Evolutionary conservation across 2,888 invertebrate genomes (phyloP), one percentile per base, ranked within the genome.

Genomic region (Microctonus hyperodae): DNA sequence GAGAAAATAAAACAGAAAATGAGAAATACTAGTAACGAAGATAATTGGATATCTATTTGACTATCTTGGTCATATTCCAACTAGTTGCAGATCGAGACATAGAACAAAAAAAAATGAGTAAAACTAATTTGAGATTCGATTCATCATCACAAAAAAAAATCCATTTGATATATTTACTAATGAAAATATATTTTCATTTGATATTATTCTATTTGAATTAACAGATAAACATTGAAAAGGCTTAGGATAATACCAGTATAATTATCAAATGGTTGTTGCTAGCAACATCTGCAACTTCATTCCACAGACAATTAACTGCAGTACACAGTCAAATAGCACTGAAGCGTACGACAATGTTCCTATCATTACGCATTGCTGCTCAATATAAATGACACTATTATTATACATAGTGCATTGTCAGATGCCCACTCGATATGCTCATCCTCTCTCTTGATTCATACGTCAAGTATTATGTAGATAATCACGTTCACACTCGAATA

Each of bases 321-420:
- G n/a, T n/a, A n/a, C 37, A 23, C 35, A 37, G 62, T 22, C 44
- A 59, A 48, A 59, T 35, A 51, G 48, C 16, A 44, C 13, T 13
- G 37, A 37, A 37, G 37, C 37, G 37, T n/a, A 1, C 37, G 51
- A 40, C 58, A 50, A 37, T 60, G 59, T 4, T 11, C 28, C 7
- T 37, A 62, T 25, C n/a, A n/a, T n/a, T n/a, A 57, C 51, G 50
- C 50, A 48, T 50, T 50, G 28, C 25, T 23, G 50, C 35, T 67
- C 57, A 56, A 67, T 62, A 62, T 62, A 23, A 23, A 10, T 35
- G 62, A 22, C 40, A 33, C 51, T 50, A 62, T 58, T 67, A n/a
- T n/a, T n/a, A n/a, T n/a, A n/a, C n/a, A n/a, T n/a, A n/a, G 58
- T 62, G 33, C 56, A 44, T 11, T 25, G 25, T 23, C 31, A 48